phyloP scores from a whole-genome alignment of 2,888 invertebrate genomes.

The Drosophila neotestacea region DNA sequence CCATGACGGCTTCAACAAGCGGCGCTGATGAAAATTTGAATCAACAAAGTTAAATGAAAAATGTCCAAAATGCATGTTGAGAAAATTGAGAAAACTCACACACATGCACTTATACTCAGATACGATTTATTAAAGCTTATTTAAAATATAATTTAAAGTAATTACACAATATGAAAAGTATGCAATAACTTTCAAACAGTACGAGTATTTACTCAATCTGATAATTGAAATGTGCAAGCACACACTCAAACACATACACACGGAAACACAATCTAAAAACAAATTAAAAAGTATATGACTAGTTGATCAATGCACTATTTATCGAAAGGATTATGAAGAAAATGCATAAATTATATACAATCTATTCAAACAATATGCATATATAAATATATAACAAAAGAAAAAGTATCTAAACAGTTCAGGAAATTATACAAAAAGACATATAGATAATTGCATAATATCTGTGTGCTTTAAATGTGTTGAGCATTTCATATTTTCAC shows the following conservation, averaged over 20 bases:
- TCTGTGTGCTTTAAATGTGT: slow-evolving; percentile 58
- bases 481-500: slow-evolving; percentile 40
- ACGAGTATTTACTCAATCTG: slow-evolving; percentile 47
- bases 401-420: slow-evolving; percentile 55
- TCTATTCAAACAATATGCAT: slow-evolving; percentile 56
- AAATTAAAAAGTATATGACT: slow-evolving; percentile 65
- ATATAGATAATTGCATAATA: slow-evolving; percentile 39
- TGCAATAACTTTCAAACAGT: slow-evolving; percentile 56
- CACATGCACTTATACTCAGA: slow-evolving; percentile 28
- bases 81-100: slow-evolving; percentile 43
- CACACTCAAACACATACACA: slow-evolving; percentile 36
- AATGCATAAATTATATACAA: slow-evolving; percentile 67
- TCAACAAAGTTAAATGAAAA: slow-evolving; percentile 85
- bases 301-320: slow-evolving; percentile 78
- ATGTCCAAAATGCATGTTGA: slow-evolving; percentile 68
- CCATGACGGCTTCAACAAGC: slow-evolving; percentile 87
- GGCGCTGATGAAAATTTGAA: slow-evolving; percentile 91
- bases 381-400: slow-evolving; percentile 38
- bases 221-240: slow-evolving; percentile 49
- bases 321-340: slow-evolving; percentile 58
- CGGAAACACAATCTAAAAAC: slow-evolving; percentile 38
- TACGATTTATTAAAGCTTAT: slow-evolving; percentile 53
- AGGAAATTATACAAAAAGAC: slow-evolving; percentile 61
- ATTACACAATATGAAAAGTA: slow-evolving; percentile 41
- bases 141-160: slow-evolving; percentile 64